Evolutionary conservation across 2,113 vertebrate genomes (phyloP).

Genomic region (Rhineura floridana): DNA sequence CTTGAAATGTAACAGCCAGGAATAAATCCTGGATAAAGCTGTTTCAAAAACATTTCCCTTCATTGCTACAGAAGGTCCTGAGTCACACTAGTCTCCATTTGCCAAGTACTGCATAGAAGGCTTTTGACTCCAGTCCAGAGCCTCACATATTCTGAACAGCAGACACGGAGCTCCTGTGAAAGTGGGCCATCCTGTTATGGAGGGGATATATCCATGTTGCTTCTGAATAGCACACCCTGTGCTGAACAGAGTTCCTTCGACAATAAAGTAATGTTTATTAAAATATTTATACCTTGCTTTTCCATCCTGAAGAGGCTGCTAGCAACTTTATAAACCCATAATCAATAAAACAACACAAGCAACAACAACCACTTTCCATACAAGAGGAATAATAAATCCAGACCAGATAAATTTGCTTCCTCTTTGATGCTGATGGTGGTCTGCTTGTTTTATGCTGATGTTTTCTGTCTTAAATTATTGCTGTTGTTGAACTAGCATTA

Average conservation of each 20-base stretch:
- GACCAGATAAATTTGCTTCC: neutral
- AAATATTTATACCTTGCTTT: too few species aligned
- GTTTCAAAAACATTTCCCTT: slow-evolving; percentile 39
- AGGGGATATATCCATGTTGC: neutral
- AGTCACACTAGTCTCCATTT: slow-evolving; percentile 44
- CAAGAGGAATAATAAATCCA: neutral
- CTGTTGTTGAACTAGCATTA: neutral
- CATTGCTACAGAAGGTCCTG: neutral
- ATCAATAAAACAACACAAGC: neutral
- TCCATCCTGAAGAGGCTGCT: too few species aligned
- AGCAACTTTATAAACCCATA: too few species aligned
- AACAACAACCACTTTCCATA: neutral
- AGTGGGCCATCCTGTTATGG: neutral
- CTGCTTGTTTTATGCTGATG: neutral
- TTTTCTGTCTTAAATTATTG: neutral
- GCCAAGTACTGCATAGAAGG: neutral
- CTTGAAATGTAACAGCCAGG: slow-evolving; percentile 45
- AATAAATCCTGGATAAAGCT: neutral
- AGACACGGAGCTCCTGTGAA: neutral
- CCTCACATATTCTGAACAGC: neutral
- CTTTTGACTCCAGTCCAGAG: too few species aligned
- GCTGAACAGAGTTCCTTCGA: neutral
- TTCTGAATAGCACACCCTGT: neutral
- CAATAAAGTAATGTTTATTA: neutral
- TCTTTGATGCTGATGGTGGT: neutral